phyloP scores from a whole-genome alignment of 1,140 invertebrate genomes.

The Atta texana region DNA sequence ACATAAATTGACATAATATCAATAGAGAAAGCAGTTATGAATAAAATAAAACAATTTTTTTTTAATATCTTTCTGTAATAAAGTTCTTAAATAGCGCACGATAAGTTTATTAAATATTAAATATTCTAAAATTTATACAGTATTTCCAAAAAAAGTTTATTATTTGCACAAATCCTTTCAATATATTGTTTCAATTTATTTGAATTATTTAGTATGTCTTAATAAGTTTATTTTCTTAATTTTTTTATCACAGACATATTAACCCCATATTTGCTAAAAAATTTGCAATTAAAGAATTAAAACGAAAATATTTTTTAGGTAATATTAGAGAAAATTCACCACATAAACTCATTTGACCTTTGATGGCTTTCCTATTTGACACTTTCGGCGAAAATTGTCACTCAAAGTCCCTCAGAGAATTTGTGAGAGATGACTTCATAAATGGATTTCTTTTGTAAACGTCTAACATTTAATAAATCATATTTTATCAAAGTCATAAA shows the following conservation, averaged over 20 bases:
- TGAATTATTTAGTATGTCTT: not conserved
- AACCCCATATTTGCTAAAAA: not conserved
- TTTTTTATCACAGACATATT: not conserved
- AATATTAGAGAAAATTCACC: not conserved
- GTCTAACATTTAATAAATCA: conserved; percentile 25
- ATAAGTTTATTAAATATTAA: not conserved
- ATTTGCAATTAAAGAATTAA: not conserved
- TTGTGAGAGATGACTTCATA: not conserved
- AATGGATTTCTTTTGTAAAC: conserved; percentile 11
- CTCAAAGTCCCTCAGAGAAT: conserved; percentile 20
- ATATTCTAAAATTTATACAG: not conserved
- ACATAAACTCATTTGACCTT: not conserved
- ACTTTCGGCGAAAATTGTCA: conserved; percentile 21
- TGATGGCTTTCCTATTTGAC: conserved; percentile 22
- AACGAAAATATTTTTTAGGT: not conserved
- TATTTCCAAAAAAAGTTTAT: not conserved
- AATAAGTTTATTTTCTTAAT: not conserved
- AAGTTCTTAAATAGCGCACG: not conserved
- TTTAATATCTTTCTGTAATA: not conserved
- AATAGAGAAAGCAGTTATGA: not conserved
- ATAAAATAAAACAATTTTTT: not conserved
- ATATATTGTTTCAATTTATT: not conserved
- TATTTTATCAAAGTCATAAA: not conserved
- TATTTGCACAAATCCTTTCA: not conserved
- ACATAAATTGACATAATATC: not conserved